Conservation (phyloP, 2,797 vertebrate genomes). For the Melanotaenia trifasciata region DNA sequence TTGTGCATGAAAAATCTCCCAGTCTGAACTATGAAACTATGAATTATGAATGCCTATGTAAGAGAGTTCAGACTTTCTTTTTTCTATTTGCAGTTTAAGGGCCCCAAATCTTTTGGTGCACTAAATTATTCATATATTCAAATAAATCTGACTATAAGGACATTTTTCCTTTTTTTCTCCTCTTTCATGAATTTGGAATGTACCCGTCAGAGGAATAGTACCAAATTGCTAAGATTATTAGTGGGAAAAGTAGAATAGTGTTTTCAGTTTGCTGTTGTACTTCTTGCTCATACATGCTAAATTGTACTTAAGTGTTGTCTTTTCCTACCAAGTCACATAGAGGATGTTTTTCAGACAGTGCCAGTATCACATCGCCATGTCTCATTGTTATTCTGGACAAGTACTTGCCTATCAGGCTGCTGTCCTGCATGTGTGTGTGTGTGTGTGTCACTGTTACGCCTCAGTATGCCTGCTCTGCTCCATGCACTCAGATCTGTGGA, state of each 20-base stretch:
- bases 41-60: constrained; percentile 72
- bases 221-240: constrained; percentile 53
- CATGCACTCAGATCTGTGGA: constrained; percentile 42
- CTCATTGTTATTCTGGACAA: constrained; percentile 74
- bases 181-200: constrained; percentile 73
- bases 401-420: constrained; percentile 49
- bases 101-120: constrained; percentile 63
- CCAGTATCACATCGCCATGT: constrained; percentile 21
- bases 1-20: constrained; percentile 32
- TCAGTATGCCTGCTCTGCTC: constrained; percentile 52
- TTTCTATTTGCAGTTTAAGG: constrained; percentile 69
- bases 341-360: constrained; percentile 24
- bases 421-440: constrained; percentile 33
- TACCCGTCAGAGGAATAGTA: constrained; percentile 43
- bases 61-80: constrained; percentile 43
- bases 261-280: constrained; percentile 6
- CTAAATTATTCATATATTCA: constrained; percentile 81
- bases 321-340: background rate
- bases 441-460: constrained; percentile 38
- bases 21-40: constrained; percentile 37
- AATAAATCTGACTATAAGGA: constrained; percentile 72
- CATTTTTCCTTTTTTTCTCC: constrained; percentile 54
- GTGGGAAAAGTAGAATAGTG: constrained; percentile 5
- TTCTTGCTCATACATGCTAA: constrained; percentile 8
- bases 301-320: constrained; percentile 7